phyloP scores from a whole-genome alignment of 2,113 vertebrate species.

The Condylura cristata region DNA sequence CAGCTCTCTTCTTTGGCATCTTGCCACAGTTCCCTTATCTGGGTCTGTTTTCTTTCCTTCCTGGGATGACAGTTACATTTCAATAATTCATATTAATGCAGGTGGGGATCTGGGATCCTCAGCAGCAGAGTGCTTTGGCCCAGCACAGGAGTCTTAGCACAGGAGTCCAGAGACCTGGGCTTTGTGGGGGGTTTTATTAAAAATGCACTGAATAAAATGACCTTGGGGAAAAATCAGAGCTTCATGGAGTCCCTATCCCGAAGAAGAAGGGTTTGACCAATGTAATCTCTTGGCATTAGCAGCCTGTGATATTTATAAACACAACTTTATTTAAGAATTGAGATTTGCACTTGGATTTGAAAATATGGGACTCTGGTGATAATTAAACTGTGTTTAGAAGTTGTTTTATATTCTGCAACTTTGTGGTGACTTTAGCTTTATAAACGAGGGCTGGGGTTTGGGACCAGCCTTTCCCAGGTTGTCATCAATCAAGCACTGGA shows the following conservation, averaged over 20 bases:
- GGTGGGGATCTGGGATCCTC: background rate
- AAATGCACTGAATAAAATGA: background rate
- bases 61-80: background rate
- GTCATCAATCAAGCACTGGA: slow-evolving; percentile 20
- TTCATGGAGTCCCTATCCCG: slow-evolving; percentile 45
- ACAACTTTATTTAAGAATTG: background rate
- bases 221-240: slow-evolving; percentile 23
- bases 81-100: background rate
- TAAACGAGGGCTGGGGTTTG: slow-evolving; percentile 68
- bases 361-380: slow-evolving; percentile 63
- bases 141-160: background rate
- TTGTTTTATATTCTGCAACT: slow-evolving; percentile 18
- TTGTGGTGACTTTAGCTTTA: slow-evolving; percentile 53
- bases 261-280: slow-evolving; percentile 33
- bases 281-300: background rate
- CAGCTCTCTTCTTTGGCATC: slow-evolving; percentile 12
- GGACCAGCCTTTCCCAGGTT: slow-evolving; percentile 38
- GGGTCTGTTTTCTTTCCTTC: background rate
- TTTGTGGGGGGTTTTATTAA: background rate
- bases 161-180: background rate
- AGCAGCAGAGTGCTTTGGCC: background rate
- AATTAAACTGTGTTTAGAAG: slow-evolving; percentile 58
- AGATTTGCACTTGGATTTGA: slow-evolving; percentile 28
- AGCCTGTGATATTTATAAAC: background rate
- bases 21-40: background rate